phyloP scores from a whole-genome alignment of 1,140 invertebrate species.

The Saxidomus purpurata region DNA sequence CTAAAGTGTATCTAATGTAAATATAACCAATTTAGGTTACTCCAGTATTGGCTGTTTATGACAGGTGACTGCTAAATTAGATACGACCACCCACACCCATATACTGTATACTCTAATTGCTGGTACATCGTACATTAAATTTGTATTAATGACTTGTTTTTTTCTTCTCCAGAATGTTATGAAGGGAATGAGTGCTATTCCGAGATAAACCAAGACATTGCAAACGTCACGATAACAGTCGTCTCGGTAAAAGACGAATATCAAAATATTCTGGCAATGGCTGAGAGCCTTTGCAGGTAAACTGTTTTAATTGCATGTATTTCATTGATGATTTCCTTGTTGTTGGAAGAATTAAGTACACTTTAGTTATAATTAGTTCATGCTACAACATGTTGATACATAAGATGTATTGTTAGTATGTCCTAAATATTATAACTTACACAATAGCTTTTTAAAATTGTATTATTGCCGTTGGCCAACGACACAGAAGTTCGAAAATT shows the following conservation, averaged over 20 bases:
- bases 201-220: not conserved
- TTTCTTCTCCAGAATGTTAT: not conserved
- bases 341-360: not conserved
- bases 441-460: too few relatives aligned
- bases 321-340: not conserved
- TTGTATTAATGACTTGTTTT: not conserved
- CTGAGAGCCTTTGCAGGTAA: not conserved
- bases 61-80: too few relatives aligned
- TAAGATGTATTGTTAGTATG: not conserved
- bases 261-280: not conserved
- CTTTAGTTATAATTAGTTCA: not conserved
- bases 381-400: not conserved
- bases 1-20: not conserved
- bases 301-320: not conserved
- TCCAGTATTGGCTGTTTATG: not conserved
- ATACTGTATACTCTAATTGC: too few relatives aligned
- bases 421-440: not conserved
- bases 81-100: too few relatives aligned
- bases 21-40: not conserved
- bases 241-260: not conserved
- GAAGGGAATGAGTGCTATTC: not conserved
- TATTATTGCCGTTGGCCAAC: too few relatives aligned
- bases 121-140: not conserved
- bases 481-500: not conserved
- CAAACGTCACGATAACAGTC: not conserved